A percentile compares a stretch with the other conserved stretches of the same genome.
Conservation (phyloP, 2,797 vertebrate genomes). For the Xiphorhynchus erythropygius region DNA sequence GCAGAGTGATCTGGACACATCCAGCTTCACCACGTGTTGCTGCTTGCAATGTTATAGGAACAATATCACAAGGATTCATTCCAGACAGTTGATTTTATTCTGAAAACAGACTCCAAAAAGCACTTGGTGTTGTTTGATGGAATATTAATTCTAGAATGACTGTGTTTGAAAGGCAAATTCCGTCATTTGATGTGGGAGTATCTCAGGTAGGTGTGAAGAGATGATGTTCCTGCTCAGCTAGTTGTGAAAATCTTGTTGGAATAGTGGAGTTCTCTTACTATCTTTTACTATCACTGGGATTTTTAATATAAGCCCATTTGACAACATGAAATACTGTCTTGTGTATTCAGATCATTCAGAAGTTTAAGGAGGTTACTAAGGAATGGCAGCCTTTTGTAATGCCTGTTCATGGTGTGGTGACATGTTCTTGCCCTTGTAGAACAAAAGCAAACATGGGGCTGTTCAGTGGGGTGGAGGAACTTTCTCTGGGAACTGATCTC, state of each 20-base stretch:
- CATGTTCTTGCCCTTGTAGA: not conserved
- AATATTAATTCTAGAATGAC: not conserved
- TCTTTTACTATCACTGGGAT: not conserved
- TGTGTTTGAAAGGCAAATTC: not conserved
- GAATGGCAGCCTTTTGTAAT: not conserved
- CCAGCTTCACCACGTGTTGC: not conserved
- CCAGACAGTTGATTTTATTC: not conserved
- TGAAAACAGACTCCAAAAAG: not conserved
- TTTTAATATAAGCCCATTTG: not conserved
- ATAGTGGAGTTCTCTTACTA: not conserved
- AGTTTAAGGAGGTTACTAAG: not conserved
- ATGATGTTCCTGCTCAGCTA: not conserved
- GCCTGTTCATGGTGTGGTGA: not conserved
- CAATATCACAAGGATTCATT: not conserved
- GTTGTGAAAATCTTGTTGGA: not conserved
- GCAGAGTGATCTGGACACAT: not conserved
- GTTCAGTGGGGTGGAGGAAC: not conserved
- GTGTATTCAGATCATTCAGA: not conserved
- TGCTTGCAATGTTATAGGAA: not conserved
- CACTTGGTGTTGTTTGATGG: not conserved
- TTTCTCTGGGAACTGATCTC: not conserved
- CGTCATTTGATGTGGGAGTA: not conserved
- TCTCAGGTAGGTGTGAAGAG: not conserved
- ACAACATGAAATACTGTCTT: not conserved
- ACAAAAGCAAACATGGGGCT: not conserved